Percentiles rank a stretch among this genome's conserved stretches.
Conservation (phyloP, 2,888 invertebrate species). For the Microctonus hyperodae region DNA sequence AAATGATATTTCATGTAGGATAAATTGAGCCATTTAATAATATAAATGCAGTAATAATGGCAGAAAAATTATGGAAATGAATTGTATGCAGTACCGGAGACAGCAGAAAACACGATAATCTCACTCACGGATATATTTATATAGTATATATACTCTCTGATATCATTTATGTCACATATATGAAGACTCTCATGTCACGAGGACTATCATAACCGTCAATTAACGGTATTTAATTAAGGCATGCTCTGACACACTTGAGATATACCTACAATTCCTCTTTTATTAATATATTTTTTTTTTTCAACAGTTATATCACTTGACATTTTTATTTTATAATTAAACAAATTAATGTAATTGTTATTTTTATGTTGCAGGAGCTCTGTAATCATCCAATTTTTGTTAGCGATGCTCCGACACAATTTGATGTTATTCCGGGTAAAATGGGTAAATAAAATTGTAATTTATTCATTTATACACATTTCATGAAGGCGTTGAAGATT, state of each 20-base stretch:
- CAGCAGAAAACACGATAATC: constrained; percentile 26
- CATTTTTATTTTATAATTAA: background rate
- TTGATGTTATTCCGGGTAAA: constrained; percentile 87
- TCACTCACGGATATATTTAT: constrained; percentile 24
- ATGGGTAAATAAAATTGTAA: constrained; percentile 71
- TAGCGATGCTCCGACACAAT: constrained; percentile 79
- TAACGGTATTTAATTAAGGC: constrained; percentile 9
- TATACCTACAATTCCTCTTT: background rate
- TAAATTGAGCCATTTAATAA: background rate
- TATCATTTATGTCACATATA: constrained; percentile 29
- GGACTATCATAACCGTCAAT: background rate
- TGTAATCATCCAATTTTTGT: constrained; percentile 80
- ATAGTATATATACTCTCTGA: too few relatives aligned
- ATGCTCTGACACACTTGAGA: background rate
- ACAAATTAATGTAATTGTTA: background rate
- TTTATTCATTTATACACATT: background rate
- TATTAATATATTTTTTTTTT: background rate
- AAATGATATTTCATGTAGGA: too few relatives aligned
- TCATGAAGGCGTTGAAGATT: constrained; percentile 1
- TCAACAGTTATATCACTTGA: background rate
- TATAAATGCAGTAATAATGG: background rate
- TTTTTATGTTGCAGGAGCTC: constrained; percentile 71
- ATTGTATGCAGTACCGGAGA: background rate
- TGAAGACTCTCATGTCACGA: background rate
- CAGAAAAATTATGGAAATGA: background rate